Evolutionary conservation across 2,113 vertebrate species (phyloP).

Genomic region (Stercorarius parasiticus): DNA sequence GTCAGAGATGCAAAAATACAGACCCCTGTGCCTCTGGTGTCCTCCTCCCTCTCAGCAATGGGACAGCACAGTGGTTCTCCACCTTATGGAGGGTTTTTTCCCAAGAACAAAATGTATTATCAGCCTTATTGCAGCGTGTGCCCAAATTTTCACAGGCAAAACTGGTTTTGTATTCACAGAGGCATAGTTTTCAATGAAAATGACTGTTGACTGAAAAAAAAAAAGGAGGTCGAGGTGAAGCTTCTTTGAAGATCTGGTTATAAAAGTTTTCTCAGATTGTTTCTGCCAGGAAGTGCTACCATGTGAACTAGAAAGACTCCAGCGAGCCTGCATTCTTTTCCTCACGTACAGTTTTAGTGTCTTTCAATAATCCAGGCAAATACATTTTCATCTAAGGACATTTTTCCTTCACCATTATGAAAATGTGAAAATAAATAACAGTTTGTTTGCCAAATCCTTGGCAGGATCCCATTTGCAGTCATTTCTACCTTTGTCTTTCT

Average conservation of each 20-base stretch:
- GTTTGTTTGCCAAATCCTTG: background rate
- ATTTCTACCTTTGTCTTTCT: background rate
- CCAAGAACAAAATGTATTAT: fast-evolving
- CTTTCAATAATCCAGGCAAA: background rate
- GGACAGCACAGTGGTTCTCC: background rate
- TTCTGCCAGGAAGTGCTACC: background rate
- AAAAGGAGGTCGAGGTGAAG: background rate
- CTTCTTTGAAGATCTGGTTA: background rate
- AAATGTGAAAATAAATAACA: background rate
- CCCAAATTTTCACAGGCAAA: background rate
- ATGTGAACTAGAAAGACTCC: background rate
- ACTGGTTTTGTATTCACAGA: background rate
- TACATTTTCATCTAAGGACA: background rate
- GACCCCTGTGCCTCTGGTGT: background rate
- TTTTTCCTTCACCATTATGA: background rate
- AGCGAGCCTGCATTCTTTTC: background rate
- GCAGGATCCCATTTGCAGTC: background rate
- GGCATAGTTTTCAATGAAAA: background rate
- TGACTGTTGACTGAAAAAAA: background rate
- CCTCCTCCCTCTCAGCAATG: background rate
- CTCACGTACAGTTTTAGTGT: background rate
- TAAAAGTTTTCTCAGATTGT: background rate
- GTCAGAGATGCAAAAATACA: background rate
- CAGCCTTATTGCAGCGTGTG: background rate
- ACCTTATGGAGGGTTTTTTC: background rate